Base-by-base conservation (phyloP, 2,888 invertebrate genomes). In the Scelioninae gen. 1 region DNA sequence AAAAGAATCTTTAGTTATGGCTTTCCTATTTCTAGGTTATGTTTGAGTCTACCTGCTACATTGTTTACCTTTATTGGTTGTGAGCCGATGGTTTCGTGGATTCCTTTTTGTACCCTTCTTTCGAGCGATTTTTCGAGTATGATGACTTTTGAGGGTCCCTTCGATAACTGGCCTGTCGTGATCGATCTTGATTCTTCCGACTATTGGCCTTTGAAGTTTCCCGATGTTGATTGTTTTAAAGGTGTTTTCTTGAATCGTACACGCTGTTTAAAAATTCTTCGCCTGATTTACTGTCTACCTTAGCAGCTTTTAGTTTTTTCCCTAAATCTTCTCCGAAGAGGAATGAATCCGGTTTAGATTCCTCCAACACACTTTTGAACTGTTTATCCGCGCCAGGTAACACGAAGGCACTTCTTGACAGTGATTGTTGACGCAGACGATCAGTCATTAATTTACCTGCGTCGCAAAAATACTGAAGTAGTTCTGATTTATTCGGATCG, bases 241-340 rank as follows among this genome's bases (percentile, higher is more conserved):
- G 45, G 45, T 15, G 47, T 8, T 49, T 49, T 49, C 43, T 43
- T 43, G 5, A n/a, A 10, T n/a, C n/a, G 43, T 16, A 6, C 16
- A 23, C 23, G 23, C 16, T 15, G 16, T 0, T 16, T 49, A 10
- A 6, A 5, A 49, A 49, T 7, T 56, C 56, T 29, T 56, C 34
- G 4, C 56, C 11, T 13, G 56, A 5, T 15, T 56, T 56, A 11
- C 2, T 9, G 15, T 34, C 1, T 3, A 23, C 7, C 23, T 60
- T 60, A 15, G 32, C 43, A 13, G 16, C 58, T 11, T 23, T 15
- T 13, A 60, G 32, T 23, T 60, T 40, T 23, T 60, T 23, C 0
- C 32, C 58, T 32, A 60, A 32, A 1, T 60, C n/a, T 29, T 40
- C 32, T 9, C 58, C 58, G 32, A 60, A 60, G 11, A 60, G 16